A percentile compares a stretch with the other conserved stretches of the same genome.
phyloP scores from a whole-genome alignment of 2,797 vertebrate species.

The Lacerta bilineata region DNA sequence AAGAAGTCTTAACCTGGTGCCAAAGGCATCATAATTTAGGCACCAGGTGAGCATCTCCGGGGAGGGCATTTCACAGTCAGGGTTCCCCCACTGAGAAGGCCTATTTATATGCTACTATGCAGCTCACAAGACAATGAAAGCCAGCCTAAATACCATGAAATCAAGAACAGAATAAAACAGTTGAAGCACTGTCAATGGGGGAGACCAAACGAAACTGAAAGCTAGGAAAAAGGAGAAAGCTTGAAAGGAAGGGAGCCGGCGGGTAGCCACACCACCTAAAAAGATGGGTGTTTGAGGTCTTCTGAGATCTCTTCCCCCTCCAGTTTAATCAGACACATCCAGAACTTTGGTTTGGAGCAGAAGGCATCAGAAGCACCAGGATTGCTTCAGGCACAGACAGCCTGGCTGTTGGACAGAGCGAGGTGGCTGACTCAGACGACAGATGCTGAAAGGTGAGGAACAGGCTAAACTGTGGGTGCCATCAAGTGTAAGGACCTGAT shows the following conservation, averaged over 20 bases:
- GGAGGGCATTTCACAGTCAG: no score
- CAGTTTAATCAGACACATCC: background rate
- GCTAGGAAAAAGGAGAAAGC: background rate
- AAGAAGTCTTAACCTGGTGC: no score
- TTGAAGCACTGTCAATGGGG: background rate
- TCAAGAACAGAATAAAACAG: background rate
- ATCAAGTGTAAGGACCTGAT: background rate
- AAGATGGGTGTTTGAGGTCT: background rate
- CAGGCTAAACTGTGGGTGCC: no score
- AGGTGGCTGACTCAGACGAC: no score
- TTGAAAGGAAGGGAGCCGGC: background rate
- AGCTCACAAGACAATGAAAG: background rate
- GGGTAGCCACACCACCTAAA: background rate
- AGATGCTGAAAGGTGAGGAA: no score
- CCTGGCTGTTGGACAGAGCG: no score
- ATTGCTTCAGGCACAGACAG: background rate
- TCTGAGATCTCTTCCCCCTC: background rate
- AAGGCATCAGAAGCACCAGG: background rate
- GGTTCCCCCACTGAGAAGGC: no score
- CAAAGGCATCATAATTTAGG: no score
- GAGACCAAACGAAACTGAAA: background rate
- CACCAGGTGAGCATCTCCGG: no score
- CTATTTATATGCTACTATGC: no score
- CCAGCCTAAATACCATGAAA: background rate
- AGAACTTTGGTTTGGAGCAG: background rate